Base-by-base conservation (phyloP, 2,888 invertebrate species). In the Patella ulyssiponensis region DNA sequence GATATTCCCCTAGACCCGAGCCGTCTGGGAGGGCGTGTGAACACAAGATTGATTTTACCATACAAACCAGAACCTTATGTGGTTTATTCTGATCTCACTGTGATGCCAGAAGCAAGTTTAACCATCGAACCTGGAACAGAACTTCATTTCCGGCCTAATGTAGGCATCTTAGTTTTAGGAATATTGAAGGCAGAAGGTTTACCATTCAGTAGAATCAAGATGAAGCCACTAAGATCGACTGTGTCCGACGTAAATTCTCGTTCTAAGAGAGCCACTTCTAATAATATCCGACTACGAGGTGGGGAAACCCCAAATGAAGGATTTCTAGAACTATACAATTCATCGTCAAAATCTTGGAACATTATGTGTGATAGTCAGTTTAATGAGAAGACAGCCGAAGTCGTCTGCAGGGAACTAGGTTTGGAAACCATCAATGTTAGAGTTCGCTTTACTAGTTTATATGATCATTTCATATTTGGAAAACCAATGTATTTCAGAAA, bases 331-430 rank as follows among this genome's bases (percentile, higher is more conserved):
- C 96, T 97, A 89, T 99, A 96, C 90, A 99, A 99, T 89, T 94
- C 94, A 84, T 99, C 99, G 2, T 98, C 98, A 0, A 93, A 97
- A 23, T 98, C 98, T 89, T 98, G 98, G 97, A 96, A 98, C 56
- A 97, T 99, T 0, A 95, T 98, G 92, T 99, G 99, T 92, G 99
- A 99, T 91, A 94, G 94, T 71, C 94, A 97, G 79, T 99, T 99
- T 91, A 98, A 98, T 0, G 97, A 98, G 91, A 94, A 98, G 86
- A 99, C 98, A 90, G 98, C 98, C 5, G 96, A 98, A 93, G 98
- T 99, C 0, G 97, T 98, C 0, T 99, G 99, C 89, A 94, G 97
- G 33, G 97, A 98, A 91, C 92, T 99, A 71, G 98, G 98, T 12
- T 95, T 95, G 88, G 96, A 97, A 91, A 95, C 96, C 0, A 93